Evolutionary conservation across 2,888 invertebrate genomes (phyloP).

Genomic region (Pristionchus exspectatus): DNA sequence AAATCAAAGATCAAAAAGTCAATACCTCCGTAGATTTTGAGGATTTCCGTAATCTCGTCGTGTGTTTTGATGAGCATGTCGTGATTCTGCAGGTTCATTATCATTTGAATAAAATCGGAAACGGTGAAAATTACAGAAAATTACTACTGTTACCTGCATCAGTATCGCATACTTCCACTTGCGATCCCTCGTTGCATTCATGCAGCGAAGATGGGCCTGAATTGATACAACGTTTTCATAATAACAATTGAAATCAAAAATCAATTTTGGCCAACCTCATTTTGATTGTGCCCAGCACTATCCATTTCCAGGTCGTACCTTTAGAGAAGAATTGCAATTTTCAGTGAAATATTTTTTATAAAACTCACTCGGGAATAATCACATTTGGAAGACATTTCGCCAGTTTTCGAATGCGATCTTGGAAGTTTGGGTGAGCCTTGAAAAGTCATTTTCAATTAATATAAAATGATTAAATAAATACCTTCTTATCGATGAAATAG

Average conservation of each 20-base stretch:
- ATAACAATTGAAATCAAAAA: not conserved
- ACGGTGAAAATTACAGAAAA: too few relatives aligned
- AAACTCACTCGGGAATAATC: not conserved
- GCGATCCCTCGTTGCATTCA: not conserved
- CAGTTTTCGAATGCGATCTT: not conserved
- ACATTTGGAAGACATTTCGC: not conserved
- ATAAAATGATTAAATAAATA: not conserved
- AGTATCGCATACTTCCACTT: slow-evolving; percentile 8
- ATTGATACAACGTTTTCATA: not conserved
- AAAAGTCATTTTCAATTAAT: not conserved
- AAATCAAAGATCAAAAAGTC: not conserved
- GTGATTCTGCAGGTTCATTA: slow-evolving; percentile 40
- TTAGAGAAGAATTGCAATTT: too few relatives aligned
- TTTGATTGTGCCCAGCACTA: not conserved
- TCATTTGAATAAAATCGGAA: too few relatives aligned
- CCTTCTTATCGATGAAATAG: not conserved
- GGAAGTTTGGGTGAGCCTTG: not conserved
- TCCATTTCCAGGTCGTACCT: not conserved
- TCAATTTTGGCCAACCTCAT: not conserved
- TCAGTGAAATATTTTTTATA: not conserved
- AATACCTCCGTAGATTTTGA: slow-evolving; percentile 23
- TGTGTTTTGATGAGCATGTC: slow-evolving; percentile 40
- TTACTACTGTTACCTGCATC: not conserved
- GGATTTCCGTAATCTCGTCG: slow-evolving; percentile 19
- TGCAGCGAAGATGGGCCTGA: not conserved